Conservation (phyloP, 2,888 invertebrate species). For the Melikaiella ostensackeni region DNA sequence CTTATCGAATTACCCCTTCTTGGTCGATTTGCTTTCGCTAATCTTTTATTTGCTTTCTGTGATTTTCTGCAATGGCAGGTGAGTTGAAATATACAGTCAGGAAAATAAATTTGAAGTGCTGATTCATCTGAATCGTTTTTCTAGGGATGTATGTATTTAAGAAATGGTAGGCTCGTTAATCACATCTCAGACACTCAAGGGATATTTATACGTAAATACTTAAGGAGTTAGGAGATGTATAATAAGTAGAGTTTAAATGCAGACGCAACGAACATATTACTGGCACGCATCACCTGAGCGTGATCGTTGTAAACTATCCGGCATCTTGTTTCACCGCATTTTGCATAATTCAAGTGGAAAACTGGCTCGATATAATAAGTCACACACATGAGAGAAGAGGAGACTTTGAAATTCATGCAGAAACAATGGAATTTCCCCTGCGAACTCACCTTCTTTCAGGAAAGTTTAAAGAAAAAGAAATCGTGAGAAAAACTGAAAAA, state of each 20-base stretch:
- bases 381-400: background rate
- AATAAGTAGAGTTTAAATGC: slow-evolving; percentile 36
- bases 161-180: slow-evolving; percentile 14
- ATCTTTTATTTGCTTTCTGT: background rate
- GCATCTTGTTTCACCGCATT: slow-evolving; percentile 50
- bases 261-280: slow-evolving; percentile 43
- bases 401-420: background rate
- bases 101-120: background rate
- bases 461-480: background rate
- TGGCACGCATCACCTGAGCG: slow-evolving; percentile 44
- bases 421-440: background rate
- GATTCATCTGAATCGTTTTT: background rate
- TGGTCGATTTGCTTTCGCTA: background rate
- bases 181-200: background rate
- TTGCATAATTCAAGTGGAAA: slow-evolving; percentile 59
- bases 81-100: background rate
- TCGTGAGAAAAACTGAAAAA: background rate
- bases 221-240: slow-evolving; percentile 6
- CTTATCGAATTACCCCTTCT: background rate
- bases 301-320: slow-evolving; percentile 13
- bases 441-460: background rate
- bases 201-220: slow-evolving; percentile 20
- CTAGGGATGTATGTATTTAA: background rate
- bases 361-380: slow-evolving; percentile 7
- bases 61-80: background rate